A percentile compares a stretch with the other conserved stretches of the same genome.
These are phyloP conservation scores for Nannospalax galili DNA, from an alignment of 2,113 vertebrate genomes.

Conservation along the genomic window DNA sequence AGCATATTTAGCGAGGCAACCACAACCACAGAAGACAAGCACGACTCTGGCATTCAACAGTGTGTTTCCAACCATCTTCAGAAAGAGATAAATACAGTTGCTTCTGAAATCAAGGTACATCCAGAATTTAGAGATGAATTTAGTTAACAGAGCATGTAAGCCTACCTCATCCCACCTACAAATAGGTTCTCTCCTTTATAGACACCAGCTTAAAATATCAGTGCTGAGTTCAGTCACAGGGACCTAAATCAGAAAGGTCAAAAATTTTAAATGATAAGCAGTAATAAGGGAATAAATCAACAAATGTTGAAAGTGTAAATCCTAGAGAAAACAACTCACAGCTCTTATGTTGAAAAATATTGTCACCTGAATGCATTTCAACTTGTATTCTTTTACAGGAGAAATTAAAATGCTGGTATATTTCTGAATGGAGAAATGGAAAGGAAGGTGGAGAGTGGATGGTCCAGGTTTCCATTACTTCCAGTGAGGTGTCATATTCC, in stretches of 20 bases:
- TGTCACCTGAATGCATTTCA: slow-evolving; percentile 58
- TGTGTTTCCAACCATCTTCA: slow-evolving; percentile 52
- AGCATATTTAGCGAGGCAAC: slow-evolving; percentile 70
- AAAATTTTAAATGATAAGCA: slow-evolving; percentile 30
- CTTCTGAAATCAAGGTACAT: slow-evolving; percentile 77
- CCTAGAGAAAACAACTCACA: neutral
- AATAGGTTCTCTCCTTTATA: neutral
- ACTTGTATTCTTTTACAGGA: slow-evolving; percentile 58
- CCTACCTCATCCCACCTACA: neutral
- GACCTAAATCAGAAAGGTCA: slow-evolving; percentile 41
- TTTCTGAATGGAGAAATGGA: slow-evolving; percentile 60
- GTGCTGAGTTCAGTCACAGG: neutral
- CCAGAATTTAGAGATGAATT: slow-evolving; percentile 59
- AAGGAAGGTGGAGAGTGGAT: slow-evolving; percentile 59
- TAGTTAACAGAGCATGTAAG: slow-evolving; percentile 12
- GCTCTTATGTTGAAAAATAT: slow-evolving; percentile 30
- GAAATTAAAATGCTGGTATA: neutral
- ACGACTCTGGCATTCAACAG: slow-evolving; percentile 67
- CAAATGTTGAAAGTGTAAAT: neutral
- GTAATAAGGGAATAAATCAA: neutral
- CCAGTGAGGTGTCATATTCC: slow-evolving; percentile 55
- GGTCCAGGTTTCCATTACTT: slow-evolving; percentile 70
- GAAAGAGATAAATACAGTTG: slow-evolving; percentile 25
- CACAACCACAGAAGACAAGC: slow-evolving; percentile 38
- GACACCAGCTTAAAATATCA: neutral